These are phyloP conservation scores for Neelides folsomi DNA, from an alignment of 2,888 invertebrate species.

Conservation along the genomic window DNA sequence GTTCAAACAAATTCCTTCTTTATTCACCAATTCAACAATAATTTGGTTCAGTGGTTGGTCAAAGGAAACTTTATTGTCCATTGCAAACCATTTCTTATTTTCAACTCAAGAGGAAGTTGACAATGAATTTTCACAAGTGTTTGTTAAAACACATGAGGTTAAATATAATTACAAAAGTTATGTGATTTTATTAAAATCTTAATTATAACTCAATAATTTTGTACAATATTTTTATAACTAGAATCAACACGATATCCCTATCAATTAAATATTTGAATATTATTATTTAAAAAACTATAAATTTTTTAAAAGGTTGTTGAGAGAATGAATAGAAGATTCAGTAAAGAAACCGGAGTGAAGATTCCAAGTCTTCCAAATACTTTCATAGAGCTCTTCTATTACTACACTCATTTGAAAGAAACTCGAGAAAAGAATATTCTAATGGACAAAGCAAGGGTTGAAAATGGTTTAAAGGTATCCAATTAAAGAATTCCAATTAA, in stretches of 20 bases:
- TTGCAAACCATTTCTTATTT: constrained; percentile 58
- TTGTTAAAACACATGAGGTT: constrained; percentile 59
- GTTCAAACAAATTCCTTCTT: constrained; percentile 58
- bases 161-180: neutral
- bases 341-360: constrained; percentile 65
- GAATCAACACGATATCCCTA: too few species aligned
- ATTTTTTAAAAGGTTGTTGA: constrained; percentile 35
- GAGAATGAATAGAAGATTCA: constrained; percentile 67
- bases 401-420: constrained; percentile 56
- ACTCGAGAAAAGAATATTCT: constrained; percentile 56
- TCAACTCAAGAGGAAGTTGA: constrained; percentile 44
- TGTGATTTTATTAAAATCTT: neutral
- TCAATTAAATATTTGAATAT: too few species aligned
- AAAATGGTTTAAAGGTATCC: constrained; percentile 53
- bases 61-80: constrained; percentile 67
- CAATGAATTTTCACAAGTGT: constrained; percentile 48
- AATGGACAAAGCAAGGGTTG: constrained; percentile 52
- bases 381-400: constrained; percentile 69
- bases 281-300: neutral
- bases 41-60: constrained; percentile 94
- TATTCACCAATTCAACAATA: constrained; percentile 84
- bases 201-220: too few species aligned
- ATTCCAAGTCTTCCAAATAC: constrained; percentile 87
- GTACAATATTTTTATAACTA: constrained; percentile 5
- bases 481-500: constrained; percentile 5